Conservation (phyloP, 2,888 invertebrate genomes). For the Archips crataeganus region DNA sequence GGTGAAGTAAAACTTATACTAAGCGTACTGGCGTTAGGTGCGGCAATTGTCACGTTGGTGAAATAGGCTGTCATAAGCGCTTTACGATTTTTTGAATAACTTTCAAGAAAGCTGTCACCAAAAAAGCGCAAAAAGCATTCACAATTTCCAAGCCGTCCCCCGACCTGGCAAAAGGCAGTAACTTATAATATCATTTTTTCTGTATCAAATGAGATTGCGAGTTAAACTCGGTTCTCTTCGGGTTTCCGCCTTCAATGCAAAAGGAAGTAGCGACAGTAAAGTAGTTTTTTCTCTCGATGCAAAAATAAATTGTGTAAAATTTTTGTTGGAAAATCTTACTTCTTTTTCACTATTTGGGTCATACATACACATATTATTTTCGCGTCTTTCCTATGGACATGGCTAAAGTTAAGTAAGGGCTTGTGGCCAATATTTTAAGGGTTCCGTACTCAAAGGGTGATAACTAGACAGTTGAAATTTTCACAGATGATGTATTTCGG, state of each 20-base stretch:
- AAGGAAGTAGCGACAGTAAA: constrained; percentile 45
- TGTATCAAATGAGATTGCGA: constrained; percentile 56
- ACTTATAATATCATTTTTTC: constrained; percentile 51
- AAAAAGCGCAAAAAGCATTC: constrained; percentile 3
- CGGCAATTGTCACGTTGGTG: too few relatives aligned
- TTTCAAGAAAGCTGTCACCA: constrained; percentile 4
- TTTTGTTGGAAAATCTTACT: neutral
- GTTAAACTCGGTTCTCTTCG: constrained; percentile 55
- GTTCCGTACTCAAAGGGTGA: too few relatives aligned
- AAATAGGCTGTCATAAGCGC: too few relatives aligned
- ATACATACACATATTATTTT: too few relatives aligned
- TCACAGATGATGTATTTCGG: too few relatives aligned
- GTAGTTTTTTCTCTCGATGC: constrained; percentile 8
- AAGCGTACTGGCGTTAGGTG: too few relatives aligned
- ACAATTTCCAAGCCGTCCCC: constrained; percentile 5
- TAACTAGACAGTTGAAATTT: too few relatives aligned
- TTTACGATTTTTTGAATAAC: too few relatives aligned
- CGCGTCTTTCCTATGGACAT: too few relatives aligned
- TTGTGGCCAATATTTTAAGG: too few relatives aligned
- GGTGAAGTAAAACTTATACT: too few relatives aligned
- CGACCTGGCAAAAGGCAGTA: constrained; percentile 44
- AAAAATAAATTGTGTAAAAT: neutral
- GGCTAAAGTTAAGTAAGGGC: too few relatives aligned
- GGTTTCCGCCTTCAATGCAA: constrained; percentile 54
- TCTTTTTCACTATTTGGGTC: neutral